These are phyloP conservation scores for Scomber japonicus DNA, from an alignment of 2,113 vertebrate species.

Conservation along the genomic window DNA sequence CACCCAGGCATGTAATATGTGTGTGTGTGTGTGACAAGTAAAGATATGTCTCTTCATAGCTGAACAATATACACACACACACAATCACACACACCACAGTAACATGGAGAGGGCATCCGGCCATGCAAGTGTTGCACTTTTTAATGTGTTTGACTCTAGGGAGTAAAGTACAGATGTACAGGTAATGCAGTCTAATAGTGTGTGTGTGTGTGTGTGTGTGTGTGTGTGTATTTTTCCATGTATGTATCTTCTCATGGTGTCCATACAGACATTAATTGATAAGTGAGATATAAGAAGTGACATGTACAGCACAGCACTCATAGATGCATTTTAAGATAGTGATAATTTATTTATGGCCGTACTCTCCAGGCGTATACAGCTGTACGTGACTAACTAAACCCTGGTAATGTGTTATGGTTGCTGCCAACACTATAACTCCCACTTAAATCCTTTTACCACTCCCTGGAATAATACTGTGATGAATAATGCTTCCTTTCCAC, in stretches of 20 bases:
- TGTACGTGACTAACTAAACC: constrained; percentile 10
- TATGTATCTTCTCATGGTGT: not conserved
- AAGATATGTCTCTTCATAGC: not conserved
- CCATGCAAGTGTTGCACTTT: not conserved
- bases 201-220: constrained; percentile 13
- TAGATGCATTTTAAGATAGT: constrained; percentile 4
- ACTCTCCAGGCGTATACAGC: not conserved
- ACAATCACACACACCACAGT: not conserved
- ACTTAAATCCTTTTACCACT: constrained; percentile 10
- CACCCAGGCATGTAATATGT: constrained; percentile 8
- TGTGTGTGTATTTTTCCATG: not conserved
- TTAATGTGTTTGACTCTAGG: not conserved
- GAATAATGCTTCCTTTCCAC: constrained; percentile 4
- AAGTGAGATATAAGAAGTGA: not conserved
- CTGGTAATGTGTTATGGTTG: constrained; percentile 7
- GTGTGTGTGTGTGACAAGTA: constrained; percentile 7
- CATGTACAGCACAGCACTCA: not conserved
- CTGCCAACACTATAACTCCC: constrained; percentile 15
- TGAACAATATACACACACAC: not conserved
- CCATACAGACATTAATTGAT: not conserved
- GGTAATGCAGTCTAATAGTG: not conserved
- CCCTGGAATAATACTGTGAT: constrained; percentile 1
- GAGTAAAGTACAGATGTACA: not conserved
- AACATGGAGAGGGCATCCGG: not conserved
- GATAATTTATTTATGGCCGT: constrained; percentile 19